These are phyloP conservation scores for Apolygus lucorum DNA, from an alignment of 1,140 invertebrate genomes.

Conservation along the genomic window DNA sequence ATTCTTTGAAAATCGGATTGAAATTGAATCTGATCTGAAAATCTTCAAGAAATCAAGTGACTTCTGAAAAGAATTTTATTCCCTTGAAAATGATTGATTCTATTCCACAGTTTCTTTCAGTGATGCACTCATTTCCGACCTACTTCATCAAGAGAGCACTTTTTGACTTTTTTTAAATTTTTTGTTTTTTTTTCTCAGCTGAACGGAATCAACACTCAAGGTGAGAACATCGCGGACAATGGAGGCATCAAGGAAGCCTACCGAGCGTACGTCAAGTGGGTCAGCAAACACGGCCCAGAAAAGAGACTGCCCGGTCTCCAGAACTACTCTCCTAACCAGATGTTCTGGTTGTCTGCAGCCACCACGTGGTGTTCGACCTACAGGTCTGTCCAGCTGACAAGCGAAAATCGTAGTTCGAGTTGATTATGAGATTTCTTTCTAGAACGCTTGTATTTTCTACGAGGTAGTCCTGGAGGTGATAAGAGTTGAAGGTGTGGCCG, in stretches of 20 bases:
- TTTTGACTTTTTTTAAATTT: no score
- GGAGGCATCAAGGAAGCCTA: conserved; percentile 83
- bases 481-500: neutral
- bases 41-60: no score
- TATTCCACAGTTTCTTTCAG: no score
- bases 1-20: no score
- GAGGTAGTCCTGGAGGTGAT: no score
- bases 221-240: conserved; percentile 87
- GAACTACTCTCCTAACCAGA: conserved; percentile 51
- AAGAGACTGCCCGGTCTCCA: conserved; percentile 52
- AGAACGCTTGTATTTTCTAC: neutral
- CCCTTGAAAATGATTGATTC: no score
- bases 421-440: neutral
- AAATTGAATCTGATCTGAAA: no score
- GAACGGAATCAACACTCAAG: conserved; percentile 80
- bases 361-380: conserved; percentile 59
- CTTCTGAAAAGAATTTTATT: no score
- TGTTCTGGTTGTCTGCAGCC: conserved; percentile 68
- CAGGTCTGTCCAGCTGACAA: no score
- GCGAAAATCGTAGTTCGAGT: neutral
- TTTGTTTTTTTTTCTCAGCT: conserved; percentile 47
- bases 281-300: conserved; percentile 52
- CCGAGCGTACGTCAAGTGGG: conserved; percentile 66
- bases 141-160: no score
- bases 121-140: no score